phyloP scores from a whole-genome alignment of 2,797 vertebrate species.

The Tarsius wallacei region DNA sequence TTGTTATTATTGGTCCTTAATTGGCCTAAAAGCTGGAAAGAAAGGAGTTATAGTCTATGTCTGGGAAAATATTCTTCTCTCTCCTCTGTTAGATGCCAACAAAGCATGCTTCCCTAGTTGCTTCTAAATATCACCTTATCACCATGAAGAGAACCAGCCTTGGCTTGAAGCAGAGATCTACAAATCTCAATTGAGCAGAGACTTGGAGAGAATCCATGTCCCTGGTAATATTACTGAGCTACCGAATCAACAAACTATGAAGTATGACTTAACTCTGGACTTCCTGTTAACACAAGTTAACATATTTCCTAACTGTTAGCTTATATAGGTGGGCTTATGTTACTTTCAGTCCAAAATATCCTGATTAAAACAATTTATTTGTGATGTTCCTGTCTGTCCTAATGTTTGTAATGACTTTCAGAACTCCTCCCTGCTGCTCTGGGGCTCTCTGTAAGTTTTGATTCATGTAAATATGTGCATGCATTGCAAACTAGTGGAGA shows the following conservation, averaged over 20 bases:
- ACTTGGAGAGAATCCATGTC: not conserved
- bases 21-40: not conserved
- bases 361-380: conserved; percentile 24
- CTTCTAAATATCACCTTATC: not conserved
- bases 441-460: not conserved
- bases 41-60: not conserved
- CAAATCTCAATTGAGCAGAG: not conserved
- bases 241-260: not conserved
- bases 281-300: not conserved
- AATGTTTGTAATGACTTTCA: not conserved
- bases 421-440: not conserved
- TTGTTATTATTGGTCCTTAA: not conserved
- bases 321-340: not conserved
- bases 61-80: not conserved
- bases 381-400: not conserved
- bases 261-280: not conserved
- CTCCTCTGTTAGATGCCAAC: not conserved
- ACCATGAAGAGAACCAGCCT: not conserved
- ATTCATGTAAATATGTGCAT: not conserved
- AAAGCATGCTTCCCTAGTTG: not conserved
- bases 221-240: not conserved
- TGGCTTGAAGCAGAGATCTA: not conserved
- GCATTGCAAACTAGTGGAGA: not conserved
- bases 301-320: not conserved
- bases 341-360: not conserved